Evolutionary conservation across 2,113 vertebrate species (phyloP).

Genomic region (Rousettus leschenaultii): DNA sequence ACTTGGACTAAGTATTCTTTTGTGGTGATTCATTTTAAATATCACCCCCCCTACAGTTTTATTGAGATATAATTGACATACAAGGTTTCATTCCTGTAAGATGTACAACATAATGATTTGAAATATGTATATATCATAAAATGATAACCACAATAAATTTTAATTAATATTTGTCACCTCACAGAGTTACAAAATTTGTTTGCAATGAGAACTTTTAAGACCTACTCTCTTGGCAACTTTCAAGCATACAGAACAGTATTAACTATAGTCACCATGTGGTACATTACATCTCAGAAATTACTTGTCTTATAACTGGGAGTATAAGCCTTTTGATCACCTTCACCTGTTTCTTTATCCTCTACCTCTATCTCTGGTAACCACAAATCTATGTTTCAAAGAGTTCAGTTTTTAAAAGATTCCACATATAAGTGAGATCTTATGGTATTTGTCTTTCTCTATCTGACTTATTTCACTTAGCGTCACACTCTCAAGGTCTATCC

Average conservation of each 20-base stretch:
- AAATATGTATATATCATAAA: neutral
- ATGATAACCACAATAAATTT: neutral
- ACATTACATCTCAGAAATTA: neutral
- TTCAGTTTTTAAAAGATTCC: neutral
- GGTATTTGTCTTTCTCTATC: neutral
- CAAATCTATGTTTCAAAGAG: neutral
- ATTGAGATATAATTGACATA: neutral
- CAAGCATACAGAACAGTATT: neutral
- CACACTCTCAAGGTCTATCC: neutral
- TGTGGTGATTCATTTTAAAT: neutral
- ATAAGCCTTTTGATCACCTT: neutral
- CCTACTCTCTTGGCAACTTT: neutral
- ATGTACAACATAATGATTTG: neutral
- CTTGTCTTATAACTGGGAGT: neutral
- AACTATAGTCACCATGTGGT: neutral
- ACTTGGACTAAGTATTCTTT: neutral
- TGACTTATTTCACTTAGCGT: neutral
- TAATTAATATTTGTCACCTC: neutral
- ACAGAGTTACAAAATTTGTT: neutral
- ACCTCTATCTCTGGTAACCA: neutral
- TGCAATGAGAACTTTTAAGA: neutral
- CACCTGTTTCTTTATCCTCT: accelerated
- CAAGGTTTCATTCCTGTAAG: neutral
- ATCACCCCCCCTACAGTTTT: neutral
- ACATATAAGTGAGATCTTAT: neutral